A percentile compares a stretch with the other conserved stretches of the same genome.
phyloP scores from a whole-genome alignment of 1,140 invertebrate species.

The Temnothorax curvispinosus region DNA sequence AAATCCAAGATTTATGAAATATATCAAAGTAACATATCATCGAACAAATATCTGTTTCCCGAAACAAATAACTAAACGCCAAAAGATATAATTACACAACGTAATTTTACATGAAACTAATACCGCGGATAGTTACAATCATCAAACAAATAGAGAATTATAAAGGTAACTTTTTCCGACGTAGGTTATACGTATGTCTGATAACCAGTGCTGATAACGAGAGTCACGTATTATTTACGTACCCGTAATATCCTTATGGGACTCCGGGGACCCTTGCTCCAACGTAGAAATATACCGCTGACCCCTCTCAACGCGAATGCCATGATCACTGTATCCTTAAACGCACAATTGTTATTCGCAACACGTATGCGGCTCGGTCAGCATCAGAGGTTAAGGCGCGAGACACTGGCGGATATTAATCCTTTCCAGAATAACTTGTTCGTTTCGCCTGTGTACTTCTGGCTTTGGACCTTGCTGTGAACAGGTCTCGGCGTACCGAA shows the following conservation, averaged over 20 bases:
- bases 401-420: neutral
- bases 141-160: neutral
- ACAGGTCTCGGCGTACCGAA: neutral
- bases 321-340: conserved; percentile 64
- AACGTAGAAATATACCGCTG: conserved; percentile 63
- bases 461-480: neutral
- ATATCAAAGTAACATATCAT: neutral
- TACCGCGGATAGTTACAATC: neutral
- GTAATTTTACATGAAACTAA: neutral
- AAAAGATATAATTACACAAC: neutral
- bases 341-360: conserved; percentile 39
- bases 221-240: conserved; percentile 6
- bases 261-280: conserved; percentile 26
- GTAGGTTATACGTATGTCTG: neutral
- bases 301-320: conserved; percentile 66
- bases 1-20: neutral
- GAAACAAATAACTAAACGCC: neutral
- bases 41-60: neutral
- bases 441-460: neutral
- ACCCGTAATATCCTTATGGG: conserved; percentile 64
- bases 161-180: neutral
- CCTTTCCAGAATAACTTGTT: neutral
- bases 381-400: neutral
- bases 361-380: conserved; percentile 6
- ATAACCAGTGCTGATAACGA: neutral